Conservation (phyloP, 2,113 vertebrate species). For the Heloderma charlesbogerti region DNA sequence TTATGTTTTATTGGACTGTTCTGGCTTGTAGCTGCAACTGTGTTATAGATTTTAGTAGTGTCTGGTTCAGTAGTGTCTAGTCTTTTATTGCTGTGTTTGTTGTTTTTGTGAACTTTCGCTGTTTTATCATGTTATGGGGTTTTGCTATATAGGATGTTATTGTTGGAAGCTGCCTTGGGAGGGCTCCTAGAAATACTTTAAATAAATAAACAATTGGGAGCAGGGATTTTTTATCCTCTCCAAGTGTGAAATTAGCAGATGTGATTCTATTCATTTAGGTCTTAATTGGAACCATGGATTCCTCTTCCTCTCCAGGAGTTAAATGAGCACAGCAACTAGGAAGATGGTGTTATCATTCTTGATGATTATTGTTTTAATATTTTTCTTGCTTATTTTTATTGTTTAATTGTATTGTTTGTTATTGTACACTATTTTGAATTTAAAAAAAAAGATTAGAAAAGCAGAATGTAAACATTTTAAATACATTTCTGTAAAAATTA, state of each 20-base stretch:
- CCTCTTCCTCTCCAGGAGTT: neutral
- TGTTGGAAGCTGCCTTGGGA: too few species aligned
- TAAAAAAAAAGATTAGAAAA: neutral
- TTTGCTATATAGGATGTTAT: too few species aligned
- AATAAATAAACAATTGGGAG: too few species aligned
- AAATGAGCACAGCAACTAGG: neutral
- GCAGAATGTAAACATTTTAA: neutral
- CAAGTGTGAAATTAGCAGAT: neutral
- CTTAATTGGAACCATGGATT: neutral
- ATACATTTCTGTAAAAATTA: neutral
- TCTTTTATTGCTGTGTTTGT: too few species aligned
- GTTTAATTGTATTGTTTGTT: neutral
- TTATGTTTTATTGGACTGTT: too few species aligned
- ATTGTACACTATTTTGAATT: neutral
- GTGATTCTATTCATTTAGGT: neutral
- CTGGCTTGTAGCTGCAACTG: too few species aligned
- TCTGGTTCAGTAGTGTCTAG: too few species aligned
- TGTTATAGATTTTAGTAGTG: too few species aligned
- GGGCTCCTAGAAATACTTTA: too few species aligned
- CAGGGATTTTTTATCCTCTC: too few species aligned
- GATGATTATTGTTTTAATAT: neutral
- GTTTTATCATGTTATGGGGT: too few species aligned
- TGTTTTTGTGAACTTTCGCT: too few species aligned
- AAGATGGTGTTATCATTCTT: neutral
- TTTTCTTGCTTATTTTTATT: neutral